Percentiles rank a stretch among this genome's conserved stretches.
phyloP scores from a whole-genome alignment of 23 tunicate genomes.

The Styela plicata region DNA sequence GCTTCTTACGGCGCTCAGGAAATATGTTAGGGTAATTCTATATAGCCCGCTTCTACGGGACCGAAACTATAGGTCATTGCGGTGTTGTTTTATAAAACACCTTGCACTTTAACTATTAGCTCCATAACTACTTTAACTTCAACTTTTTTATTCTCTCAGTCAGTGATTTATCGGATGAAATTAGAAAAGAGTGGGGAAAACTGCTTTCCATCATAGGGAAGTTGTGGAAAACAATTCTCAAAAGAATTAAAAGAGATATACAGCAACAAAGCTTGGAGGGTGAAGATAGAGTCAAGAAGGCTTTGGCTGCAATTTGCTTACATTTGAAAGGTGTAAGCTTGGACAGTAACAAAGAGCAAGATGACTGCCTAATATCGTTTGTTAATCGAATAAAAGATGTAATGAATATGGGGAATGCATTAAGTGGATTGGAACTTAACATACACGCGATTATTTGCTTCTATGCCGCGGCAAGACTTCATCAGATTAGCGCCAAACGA shows the following conservation, averaged over 20 bases:
- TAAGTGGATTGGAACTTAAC: not conserved
- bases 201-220: not conserved
- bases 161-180: not conserved
- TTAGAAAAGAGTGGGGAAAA: not conserved
- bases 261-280: not conserved
- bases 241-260: not conserved
- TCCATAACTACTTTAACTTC: not conserved
- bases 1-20: not conserved
- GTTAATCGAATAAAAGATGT: not conserved
- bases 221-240: not conserved
- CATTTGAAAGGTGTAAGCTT: not conserved
- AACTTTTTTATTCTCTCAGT: not conserved
- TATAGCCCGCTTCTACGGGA: not conserved
- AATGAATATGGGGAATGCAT: not conserved
- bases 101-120: no score
- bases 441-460: not conserved
- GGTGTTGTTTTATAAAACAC: no score
- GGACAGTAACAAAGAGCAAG: not conserved
- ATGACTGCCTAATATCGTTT: not conserved
- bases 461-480: not conserved
- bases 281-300: not conserved
- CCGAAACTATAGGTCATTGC: not conserved
- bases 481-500: not conserved
- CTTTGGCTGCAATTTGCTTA: not conserved
- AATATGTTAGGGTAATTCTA: not conserved